phyloP scores from a whole-genome alignment of 2,113 vertebrate genomes.

The Manacus vitellinus region DNA sequence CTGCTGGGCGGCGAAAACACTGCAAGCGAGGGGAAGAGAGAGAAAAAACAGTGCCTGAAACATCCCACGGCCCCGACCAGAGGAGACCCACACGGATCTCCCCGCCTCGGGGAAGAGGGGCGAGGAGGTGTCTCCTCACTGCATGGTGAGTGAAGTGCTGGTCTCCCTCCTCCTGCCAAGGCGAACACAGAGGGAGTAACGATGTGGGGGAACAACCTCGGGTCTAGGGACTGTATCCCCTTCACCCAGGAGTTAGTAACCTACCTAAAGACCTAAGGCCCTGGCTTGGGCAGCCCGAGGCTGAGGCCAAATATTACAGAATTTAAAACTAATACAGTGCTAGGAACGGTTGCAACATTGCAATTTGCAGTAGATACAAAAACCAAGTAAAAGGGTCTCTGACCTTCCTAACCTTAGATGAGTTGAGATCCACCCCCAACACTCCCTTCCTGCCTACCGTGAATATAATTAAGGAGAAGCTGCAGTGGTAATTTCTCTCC shows the following conservation, averaged over 20 bases:
- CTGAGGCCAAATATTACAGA: conserved; percentile 46
- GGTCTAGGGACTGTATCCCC: too few relatives aligned
- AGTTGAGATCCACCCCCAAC: conserved; percentile 75
- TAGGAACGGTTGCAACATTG: conserved; percentile 71
- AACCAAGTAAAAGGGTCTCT: conserved; percentile 78
- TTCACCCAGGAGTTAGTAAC: not conserved
- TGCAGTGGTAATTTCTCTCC: conserved; percentile 93
- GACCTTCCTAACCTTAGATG: conserved; percentile 82
- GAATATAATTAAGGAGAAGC: conserved; percentile 88
- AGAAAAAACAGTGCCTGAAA: not conserved
- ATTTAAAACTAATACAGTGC: conserved; percentile 58
- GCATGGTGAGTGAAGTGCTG: not conserved
- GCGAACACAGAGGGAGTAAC: fast-evolving
- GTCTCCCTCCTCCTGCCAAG: not conserved
- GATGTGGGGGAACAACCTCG: not conserved
- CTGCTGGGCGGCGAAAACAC: conserved; percentile 81
- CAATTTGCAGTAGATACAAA: conserved; percentile 76
- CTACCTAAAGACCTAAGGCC: not conserved
- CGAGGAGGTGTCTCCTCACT: fast-evolving
- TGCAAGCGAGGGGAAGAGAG: conserved; percentile 52
- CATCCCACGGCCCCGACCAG: fast-evolving
- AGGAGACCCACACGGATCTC: fast-evolving
- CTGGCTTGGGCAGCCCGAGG: not conserved
- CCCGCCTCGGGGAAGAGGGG: not conserved
- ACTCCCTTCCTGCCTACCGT: conserved; percentile 77